A percentile compares a stretch with the other conserved stretches of the same genome.
Conservation (phyloP, 2,797 vertebrate species). For the Echiichthys vipera region DNA sequence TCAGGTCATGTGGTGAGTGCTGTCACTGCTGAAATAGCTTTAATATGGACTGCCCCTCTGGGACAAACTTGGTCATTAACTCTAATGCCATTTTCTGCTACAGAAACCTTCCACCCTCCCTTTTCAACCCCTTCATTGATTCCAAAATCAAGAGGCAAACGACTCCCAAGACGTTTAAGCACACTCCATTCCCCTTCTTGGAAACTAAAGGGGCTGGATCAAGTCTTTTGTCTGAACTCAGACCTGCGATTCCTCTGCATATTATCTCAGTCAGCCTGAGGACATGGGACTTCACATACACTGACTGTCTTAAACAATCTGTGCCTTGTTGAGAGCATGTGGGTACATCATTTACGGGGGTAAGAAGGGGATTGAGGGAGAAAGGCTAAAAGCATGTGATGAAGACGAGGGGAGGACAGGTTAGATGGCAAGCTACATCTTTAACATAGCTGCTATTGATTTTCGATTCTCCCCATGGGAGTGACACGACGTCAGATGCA, state of each 20-base stretch:
- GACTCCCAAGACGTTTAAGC: constrained; percentile 78
- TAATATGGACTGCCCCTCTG: constrained; percentile 84
- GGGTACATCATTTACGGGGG: constrained; percentile 40
- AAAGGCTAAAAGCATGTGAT: constrained; percentile 70
- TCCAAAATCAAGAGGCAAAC: constrained; percentile 81
- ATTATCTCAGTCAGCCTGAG: constrained; percentile 57
- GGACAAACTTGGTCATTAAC: constrained; percentile 86
- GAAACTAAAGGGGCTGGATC: constrained; percentile 66
- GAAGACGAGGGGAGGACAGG: constrained; percentile 82
- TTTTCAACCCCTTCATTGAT: constrained; percentile 74
- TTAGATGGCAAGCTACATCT: constrained; percentile 78
- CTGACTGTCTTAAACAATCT: constrained; percentile 77
- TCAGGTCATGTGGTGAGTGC: constrained; percentile 79
- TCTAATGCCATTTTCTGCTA: constrained; percentile 86
- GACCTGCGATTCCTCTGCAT: constrained; percentile 62
- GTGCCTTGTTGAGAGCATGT: constrained; percentile 64
- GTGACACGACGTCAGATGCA: constrained; percentile 68
- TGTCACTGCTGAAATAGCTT: constrained; percentile 82
- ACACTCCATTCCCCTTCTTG: constrained; percentile 50
- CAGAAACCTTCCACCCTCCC: constrained; percentile 71
- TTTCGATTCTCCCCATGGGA: constrained; percentile 74
- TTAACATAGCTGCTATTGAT: constrained; percentile 86
- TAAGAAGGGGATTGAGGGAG: constrained; percentile 43
- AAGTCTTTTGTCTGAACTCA: constrained; percentile 74
- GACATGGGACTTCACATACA: constrained; percentile 54